Conservation (phyloP, 2,113 vertebrate species). For the Burhinus oedicnemus region DNA sequence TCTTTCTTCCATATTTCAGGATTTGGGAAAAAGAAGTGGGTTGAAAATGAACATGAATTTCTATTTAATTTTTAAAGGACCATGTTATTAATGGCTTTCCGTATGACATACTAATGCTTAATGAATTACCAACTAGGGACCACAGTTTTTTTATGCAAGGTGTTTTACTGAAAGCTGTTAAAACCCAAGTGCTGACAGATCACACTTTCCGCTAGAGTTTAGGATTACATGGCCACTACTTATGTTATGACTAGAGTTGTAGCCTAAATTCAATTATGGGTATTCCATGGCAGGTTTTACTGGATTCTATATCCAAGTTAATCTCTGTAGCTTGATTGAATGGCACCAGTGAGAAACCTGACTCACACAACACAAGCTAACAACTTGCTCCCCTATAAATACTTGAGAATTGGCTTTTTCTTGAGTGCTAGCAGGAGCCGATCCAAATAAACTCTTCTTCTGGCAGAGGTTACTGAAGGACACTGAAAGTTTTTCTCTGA, state of each 20-base stretch:
- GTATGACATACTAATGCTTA: accelerated
- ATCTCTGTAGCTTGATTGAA: neutral
- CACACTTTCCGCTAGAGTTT: neutral
- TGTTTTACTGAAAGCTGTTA: neutral
- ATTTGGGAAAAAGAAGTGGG: neutral
- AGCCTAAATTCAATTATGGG: neutral
- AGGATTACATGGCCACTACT: neutral
- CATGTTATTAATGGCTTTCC: neutral
- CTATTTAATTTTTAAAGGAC: neutral
- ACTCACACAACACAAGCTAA: neutral
- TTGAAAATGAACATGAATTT: neutral
- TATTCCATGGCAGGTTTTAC: neutral
- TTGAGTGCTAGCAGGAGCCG: neutral
- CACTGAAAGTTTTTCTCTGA: neutral
- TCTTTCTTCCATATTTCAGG: neutral
- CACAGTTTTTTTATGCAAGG: neutral
- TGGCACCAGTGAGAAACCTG: neutral
- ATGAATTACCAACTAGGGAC: neutral
- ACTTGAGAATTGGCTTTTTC: neutral
- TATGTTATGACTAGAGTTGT: neutral
- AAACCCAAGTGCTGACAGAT: neutral
- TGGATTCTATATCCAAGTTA: neutral
- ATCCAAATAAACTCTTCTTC: neutral
- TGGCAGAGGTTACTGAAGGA: neutral
- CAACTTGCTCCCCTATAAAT: neutral